A percentile compares a stretch with the other conserved stretches of the same genome.
These are phyloP conservation scores for Apis laboriosa DNA, from an alignment of 1,140 invertebrate species.

Conservation along the genomic window DNA sequence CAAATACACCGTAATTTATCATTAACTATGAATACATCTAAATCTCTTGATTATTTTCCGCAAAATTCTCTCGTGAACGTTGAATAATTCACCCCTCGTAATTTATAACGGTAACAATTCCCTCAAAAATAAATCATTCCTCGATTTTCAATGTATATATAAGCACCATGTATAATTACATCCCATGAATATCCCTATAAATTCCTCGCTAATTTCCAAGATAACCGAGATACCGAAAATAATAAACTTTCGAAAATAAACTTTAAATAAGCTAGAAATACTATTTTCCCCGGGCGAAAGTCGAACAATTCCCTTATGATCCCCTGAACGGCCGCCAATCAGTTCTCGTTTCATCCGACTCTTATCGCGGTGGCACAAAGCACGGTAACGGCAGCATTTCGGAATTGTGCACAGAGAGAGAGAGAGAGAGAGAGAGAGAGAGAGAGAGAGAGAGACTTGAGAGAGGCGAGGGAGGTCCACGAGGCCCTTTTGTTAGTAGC, in stretches of 20 bases:
- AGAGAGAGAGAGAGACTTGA: slow-evolving; percentile 9
- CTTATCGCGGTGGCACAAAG: slow-evolving; percentile 60
- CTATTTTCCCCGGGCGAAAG: neutral
- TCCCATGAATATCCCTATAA: too few species aligned
- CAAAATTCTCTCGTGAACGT: neutral
- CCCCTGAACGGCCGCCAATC: slow-evolving; percentile 27
- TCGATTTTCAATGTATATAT: neutral
- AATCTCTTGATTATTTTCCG: neutral
- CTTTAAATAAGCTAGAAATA: neutral
- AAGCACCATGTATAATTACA: too few species aligned
- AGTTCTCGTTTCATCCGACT: slow-evolving; percentile 46
- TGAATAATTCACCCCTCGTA: neutral
- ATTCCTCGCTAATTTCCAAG: neutral
- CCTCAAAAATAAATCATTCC: neutral
- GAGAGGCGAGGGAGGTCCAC: slow-evolving; percentile 40
- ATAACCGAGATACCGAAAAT: neutral
- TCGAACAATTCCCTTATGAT: slow-evolving; percentile 23
- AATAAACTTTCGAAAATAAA: neutral
- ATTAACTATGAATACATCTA: neutral
- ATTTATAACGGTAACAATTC: neutral
- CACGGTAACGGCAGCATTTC: slow-evolving; percentile 36
- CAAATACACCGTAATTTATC: slow-evolving; percentile 22
- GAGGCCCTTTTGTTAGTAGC: slow-evolving; percentile 65
- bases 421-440: neutral
- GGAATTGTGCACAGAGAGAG: slow-evolving; percentile 42